Percentiles rank a stretch among this genome's conserved stretches.
These are phyloP conservation scores for Rugalucina vietnamica DNA, from an alignment of 2,888 invertebrate genomes.

Conservation along the genomic window DNA sequence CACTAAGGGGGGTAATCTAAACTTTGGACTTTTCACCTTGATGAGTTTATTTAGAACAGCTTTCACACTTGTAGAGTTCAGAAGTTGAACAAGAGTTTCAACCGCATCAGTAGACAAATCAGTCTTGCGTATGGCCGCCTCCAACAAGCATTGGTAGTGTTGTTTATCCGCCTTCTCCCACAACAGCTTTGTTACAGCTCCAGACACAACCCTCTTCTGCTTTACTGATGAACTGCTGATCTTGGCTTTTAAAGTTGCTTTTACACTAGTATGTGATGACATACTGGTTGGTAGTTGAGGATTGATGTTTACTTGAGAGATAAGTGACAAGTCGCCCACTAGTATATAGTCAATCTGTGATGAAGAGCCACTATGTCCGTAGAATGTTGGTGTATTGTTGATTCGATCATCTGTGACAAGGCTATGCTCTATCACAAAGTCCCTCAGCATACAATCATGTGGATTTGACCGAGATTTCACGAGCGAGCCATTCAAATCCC, in stretches of 20 bases:
- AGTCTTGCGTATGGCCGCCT: neutral
- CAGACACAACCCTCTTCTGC: neutral
- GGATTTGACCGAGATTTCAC: too few species aligned
- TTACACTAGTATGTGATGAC: neutral
- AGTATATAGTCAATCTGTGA: slow-evolving; percentile 1
- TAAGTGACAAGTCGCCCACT: neutral
- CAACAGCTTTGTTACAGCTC: neutral
- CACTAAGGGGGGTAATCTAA: neutral
- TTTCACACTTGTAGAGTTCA: neutral
- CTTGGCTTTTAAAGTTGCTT: neutral
- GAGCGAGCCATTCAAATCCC: too few species aligned
- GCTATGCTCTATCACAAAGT: neutral
- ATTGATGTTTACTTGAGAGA: neutral
- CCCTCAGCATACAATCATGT: neutral
- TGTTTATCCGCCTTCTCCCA: slow-evolving; percentile 2
- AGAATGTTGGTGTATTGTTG: neutral
- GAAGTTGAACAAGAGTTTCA: neutral
- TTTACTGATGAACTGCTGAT: neutral
- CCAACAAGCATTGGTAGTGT: neutral
- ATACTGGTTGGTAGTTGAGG: neutral
- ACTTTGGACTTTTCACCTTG: neutral
- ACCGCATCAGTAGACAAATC: neutral
- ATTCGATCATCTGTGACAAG: neutral
- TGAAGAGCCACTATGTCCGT: neutral
- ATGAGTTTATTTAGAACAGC: neutral